Evolutionary conservation across 2,888 invertebrate species (phyloP), one percentile per base, ranked within the genome.

Genomic region (Xestia xanthographa): DNA sequence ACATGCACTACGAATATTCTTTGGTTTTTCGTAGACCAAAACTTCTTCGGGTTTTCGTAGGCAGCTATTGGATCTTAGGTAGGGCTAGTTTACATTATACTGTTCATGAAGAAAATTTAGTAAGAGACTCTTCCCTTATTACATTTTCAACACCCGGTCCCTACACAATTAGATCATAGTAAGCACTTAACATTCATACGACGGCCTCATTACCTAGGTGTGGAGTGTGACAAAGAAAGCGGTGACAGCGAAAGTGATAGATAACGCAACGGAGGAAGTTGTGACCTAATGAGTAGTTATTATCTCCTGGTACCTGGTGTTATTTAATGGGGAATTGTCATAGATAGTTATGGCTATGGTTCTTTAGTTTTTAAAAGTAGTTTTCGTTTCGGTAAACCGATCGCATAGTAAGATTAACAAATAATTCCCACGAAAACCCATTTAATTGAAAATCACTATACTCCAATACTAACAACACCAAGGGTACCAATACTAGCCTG

Each of bases 251-350:
- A 92, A 92, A 92, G 90, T 84, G 66, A 77, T 85, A 84, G 93
- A 93, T 93, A 93, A 92, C 79, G 74, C 67, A 65, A 83, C 85
- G 80, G 67, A 90, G 92, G 92, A 93, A 92, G 89, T 89, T 53
- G 80, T 86, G 91, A 87, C 91, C 92, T 88, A 83, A 84, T 89
- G 83, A 45, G 73, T 58, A 72, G 70, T 86, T 87, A 85, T 88
- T 78, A 85, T 90, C 87, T 75, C 85, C 84, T 86, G 41, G 77
- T 86, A 80, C 71, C 9, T 66, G 11, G 12, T 72, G 22, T 45
- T 72, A 63, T 56, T 63, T 66, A 53, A 65, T 65, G 29, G 11
- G 11, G 0, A 29, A 48, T 45, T 41, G 20, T 45, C 26, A 8
- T 22, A 41, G 22, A 29, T 78, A 70, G 17, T 9, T 34, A 26